A percentile compares a stretch with the other conserved stretches of the same genome.
Conservation (phyloP, 2,113 vertebrate species). For the Pygoscelis antarcticus region DNA sequence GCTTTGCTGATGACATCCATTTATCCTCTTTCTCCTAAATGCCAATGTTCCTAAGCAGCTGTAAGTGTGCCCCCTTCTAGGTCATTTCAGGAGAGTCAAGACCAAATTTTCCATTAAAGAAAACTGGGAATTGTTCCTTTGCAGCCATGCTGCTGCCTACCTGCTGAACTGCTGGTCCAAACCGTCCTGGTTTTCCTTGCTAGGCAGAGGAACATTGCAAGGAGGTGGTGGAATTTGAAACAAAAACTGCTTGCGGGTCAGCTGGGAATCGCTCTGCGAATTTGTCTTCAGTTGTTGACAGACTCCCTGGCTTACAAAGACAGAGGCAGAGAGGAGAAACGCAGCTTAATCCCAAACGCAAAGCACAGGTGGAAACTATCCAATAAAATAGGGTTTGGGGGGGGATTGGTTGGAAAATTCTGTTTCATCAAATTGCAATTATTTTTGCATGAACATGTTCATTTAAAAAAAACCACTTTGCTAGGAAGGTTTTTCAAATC, state of each 20-base stretch:
- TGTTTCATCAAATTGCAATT: not conserved
- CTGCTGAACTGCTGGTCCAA: constrained; percentile 18
- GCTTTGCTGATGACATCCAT: constrained; percentile 26
- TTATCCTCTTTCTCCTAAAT: not conserved
- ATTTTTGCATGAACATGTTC: not conserved
- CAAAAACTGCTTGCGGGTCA: constrained; percentile 37
- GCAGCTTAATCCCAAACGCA: constrained; percentile 11
- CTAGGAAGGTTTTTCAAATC: not conserved
- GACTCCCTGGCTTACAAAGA: not conserved
- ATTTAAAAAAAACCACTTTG: not conserved
- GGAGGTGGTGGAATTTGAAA: constrained; percentile 23
- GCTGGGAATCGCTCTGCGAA: constrained; percentile 20
- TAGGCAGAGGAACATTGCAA: not conserved
- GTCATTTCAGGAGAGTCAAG: not conserved
- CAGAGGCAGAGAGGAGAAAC: constrained; percentile 2
- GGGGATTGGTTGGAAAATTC: not conserved
- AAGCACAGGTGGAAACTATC: not conserved
- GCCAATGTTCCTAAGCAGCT: not conserved
- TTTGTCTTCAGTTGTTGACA: constrained; percentile 3
- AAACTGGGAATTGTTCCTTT: not conserved
- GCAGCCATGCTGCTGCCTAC: constrained; percentile 13
- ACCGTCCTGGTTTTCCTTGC: not conserved
- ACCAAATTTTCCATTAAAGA: not conserved
- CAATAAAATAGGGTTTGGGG: not conserved
- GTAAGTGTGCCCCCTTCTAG: not conserved